Base-by-base conservation (phyloP, 1,140 invertebrate species). In the Ceratina australensis region DNA sequence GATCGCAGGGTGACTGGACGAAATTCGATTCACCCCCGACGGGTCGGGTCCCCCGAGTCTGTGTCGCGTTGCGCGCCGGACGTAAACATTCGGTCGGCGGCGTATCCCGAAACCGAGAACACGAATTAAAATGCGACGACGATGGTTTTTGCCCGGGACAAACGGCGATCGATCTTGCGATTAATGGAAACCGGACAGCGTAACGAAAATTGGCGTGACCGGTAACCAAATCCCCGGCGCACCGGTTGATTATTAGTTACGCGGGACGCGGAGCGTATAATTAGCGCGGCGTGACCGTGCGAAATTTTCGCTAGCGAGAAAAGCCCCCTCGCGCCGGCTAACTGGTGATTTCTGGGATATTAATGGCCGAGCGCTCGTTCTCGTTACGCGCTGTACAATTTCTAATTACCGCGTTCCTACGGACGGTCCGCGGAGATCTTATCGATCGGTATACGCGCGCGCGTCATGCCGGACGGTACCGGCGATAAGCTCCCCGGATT, bases 1-100 rank as follows among this genome's bases (percentile, higher is more conserved):
- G 80, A 66, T 72, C 71, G 80, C 47, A 60, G 66, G 60, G 80
- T 82, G 71, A 83, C 67, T 79, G 80, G 80, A 10, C 71, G 66
- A 83, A 82, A 82, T 83, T 69, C 60, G 61, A 83, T 75, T 81
- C 61, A 59, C 33, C 42, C 63, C 78, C 60, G 52, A 59, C 49
- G 33, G 24, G n/a, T n/a, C n/a, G n/a, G n/a, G n/a, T n/a, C n/a
- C n/a, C n/a, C n/a, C n/a, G n/a, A n/a, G n/a, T n/a, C n/a, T n/a
- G n/a, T 33, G 74, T 49, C 67, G 57, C 57, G 49, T 79, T 63
- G 79, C 67, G 42, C 63, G 47, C 22, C 7, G 13, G 20, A 0
- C 15, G 22, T 47, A 18, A 65, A 67, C 28, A 24, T 71, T 57
- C 47, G 42, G 42, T 59, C 54, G 28, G 7, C 15, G 47, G 15